Base-by-base conservation (phyloP, 2,797 vertebrate species). In the Microctenopoma stevenorrisi region DNA sequence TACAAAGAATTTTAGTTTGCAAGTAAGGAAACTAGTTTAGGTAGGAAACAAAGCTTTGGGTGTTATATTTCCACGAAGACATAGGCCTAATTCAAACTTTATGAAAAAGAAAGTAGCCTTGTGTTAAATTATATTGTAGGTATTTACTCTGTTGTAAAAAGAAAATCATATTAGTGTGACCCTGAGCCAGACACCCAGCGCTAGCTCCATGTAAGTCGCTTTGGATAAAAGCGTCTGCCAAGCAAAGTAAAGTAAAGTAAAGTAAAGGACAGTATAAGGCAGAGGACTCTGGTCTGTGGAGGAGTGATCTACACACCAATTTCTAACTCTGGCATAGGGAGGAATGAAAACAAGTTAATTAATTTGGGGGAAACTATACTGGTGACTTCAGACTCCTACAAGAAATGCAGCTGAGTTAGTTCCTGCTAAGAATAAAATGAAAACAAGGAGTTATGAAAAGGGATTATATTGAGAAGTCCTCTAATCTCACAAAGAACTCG, bases 401-500 rank as follows among this genome's bases (percentile, higher is more conserved):
- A 16, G 5, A 64, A 62, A 22, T 58, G 35, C 7, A 60, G 30
- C 35, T 16, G 10, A 54, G 18, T 68, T 26, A 51, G 40, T 40
- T 11, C 22, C 55, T 14, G 35, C 55, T 40, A 30, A 62, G 52
- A 57, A 62, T 61, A 26, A 67, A 56, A 64, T 69, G 62, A 54
- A 80, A 71, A 74, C 57, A 57, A 49, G 18, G 61, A 52, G 47
- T 46, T 50, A 43, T 61, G 60, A 74, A 68, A 79, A 61, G 49
- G 4, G 85, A 85, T 88, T 88, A 80, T 7, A 73, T 37, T 38
- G 56, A 69, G 60, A 10, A 68, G 40, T 66, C 76, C 76, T 72
- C 57, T 72, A 74, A 88, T 70, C 83, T 69, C 49, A 60, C 55
- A 63, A 54, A 79, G 76, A 77, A 79, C 72, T 74, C 42, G 3